Conservation (phyloP, 1,140 invertebrate species). For the Macrotrachela quadricornifera region DNA sequence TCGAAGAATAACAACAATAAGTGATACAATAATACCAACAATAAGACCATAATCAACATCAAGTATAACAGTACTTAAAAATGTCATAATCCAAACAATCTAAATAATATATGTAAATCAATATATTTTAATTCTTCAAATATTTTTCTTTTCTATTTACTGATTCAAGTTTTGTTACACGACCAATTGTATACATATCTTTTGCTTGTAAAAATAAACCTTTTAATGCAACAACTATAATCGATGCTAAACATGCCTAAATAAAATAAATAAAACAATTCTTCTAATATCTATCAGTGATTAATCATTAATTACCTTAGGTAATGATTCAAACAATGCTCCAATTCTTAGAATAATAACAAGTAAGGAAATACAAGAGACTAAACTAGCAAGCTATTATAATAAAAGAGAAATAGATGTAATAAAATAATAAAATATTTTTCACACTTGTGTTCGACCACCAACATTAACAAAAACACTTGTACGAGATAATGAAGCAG, state of each 20-base stretch:
- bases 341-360: conserved; percentile 11
- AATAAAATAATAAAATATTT: background rate
- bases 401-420: background rate
- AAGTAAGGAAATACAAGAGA: background rate
- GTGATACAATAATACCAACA: background rate
- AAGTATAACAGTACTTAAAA: background rate
- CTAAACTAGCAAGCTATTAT: background rate
- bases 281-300: no score
- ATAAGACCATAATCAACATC: background rate
- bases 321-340: background rate
- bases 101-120: no score
- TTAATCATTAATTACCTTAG: background rate
- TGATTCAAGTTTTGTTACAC: no score
- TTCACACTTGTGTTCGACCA: conserved; percentile 46
- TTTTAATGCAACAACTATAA: background rate
- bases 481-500: conserved; percentile 43
- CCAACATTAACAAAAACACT: conserved; percentile 81
- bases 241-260: background rate
- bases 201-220: background rate
- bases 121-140: no score
- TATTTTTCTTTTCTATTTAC: no score
- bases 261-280: no score
- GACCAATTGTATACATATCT: background rate
- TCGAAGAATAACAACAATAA: background rate
- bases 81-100: background rate